Percentiles rank a stretch among this genome's conserved stretches.
Evolutionary conservation across 2,113 vertebrate genomes (phyloP).

Genomic region (Alligator mississippiensis): DNA sequence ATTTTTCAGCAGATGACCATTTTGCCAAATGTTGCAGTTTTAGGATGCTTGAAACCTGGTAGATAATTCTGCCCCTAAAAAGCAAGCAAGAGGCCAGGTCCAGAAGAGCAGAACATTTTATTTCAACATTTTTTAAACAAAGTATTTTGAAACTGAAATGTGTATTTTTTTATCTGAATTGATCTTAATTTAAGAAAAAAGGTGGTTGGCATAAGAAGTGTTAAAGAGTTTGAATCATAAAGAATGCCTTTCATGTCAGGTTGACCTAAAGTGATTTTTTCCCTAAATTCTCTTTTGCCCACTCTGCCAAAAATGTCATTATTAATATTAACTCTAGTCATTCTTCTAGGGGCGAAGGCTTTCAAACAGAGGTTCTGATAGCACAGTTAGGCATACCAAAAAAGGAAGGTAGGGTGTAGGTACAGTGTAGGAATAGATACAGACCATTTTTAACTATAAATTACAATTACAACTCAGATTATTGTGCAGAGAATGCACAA

Average conservation of each 20-base stretch:
- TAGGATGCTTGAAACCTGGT: neutral
- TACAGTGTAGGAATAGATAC: conserved; percentile 21
- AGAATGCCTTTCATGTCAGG: neutral
- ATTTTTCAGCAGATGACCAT: neutral
- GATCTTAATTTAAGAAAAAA: neutral
- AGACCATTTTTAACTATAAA: conserved; percentile 29
- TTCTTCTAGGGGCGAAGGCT: conserved; percentile 24
- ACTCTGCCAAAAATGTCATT: conserved; percentile 33
- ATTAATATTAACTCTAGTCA: conserved; percentile 11
- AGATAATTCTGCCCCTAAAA: neutral
- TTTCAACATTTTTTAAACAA: neutral
- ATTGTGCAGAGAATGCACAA: neutral
- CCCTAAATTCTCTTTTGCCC: neutral
- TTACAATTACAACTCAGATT: conserved; percentile 17
- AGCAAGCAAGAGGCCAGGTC: rapidly evolving
- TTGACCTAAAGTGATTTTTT: neutral
- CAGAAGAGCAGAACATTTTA: neutral
- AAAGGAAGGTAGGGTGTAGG: conserved; percentile 26
- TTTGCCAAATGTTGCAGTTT: neutral
- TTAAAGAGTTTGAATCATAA: conserved; percentile 18
- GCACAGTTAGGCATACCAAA: conserved; percentile 10
- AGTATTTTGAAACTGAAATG: neutral
- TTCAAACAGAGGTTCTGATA: conserved; percentile 24
- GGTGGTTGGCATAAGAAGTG: neutral
- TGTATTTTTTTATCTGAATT: neutral